Evolutionary conservation across 2,888 invertebrate species (phyloP).

Genomic region (Drosophila meridiana): DNA sequence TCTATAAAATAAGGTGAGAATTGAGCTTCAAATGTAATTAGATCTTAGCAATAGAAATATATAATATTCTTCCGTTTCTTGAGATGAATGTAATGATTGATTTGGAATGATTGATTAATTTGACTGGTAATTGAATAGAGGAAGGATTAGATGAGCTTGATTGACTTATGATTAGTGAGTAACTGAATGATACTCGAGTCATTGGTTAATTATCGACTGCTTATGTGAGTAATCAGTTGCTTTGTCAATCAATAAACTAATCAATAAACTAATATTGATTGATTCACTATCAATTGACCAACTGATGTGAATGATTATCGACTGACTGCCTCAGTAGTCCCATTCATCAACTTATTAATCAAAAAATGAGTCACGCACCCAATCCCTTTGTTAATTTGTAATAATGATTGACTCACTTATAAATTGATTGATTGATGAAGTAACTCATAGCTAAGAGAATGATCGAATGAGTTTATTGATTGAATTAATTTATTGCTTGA

Average conservation of each 20-base stretch:
- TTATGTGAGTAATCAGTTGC: neutral
- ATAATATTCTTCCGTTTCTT: neutral
- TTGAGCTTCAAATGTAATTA: neutral
- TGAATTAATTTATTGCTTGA: neutral
- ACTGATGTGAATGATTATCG: too few species aligned
- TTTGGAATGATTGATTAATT: neutral
- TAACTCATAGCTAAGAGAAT: neutral
- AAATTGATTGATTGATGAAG: neutral
- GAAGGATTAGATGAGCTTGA: neutral
- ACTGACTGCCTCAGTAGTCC: too few species aligned
- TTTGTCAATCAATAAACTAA: too few species aligned
- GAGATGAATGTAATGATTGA: neutral
- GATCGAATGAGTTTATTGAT: neutral
- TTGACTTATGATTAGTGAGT: neutral
- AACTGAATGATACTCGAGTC: neutral
- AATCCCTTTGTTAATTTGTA: neutral
- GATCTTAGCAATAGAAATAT: too few species aligned
- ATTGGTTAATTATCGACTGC: neutral
- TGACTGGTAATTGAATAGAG: neutral
- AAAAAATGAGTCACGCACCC: too few species aligned
- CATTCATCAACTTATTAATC: too few species aligned
- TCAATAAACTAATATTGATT: neutral
- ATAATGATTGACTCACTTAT: too few species aligned
- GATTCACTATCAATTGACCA: neutral
- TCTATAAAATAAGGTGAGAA: constrained; percentile 8